Base-by-base conservation (phyloP, 1,140 invertebrate genomes). In the Homalodisca vitripennis region DNA sequence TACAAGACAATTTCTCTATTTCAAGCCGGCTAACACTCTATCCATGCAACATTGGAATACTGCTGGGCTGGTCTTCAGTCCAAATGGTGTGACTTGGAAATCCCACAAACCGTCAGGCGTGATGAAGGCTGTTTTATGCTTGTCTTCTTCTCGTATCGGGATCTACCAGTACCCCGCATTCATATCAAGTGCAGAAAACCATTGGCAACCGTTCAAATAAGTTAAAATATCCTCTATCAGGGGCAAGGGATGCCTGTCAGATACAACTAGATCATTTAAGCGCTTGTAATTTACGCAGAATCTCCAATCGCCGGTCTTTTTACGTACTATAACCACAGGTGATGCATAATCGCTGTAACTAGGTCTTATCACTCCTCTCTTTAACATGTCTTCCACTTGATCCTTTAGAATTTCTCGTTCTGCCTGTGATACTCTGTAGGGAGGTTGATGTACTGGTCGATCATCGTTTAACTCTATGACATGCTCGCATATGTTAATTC, bases 251-350 rank as follows among this genome's bases (percentile, higher is more conserved):
- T 75, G 73, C 0, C 73, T 60, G 24, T 78, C 77, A 14, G 72
- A 69, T 13, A 71, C 72, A 0, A 79, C 83, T 0, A 80, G 70
- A 0, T 67, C 34, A 70, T 86, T 86, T 0, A 86, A 32, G 51
- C 55, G 22, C 3, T 80, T 53, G 65, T 77, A 83, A 72, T 84
- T 81, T 0, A 84, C 70, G 67, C 82, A 84, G 63, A 84, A 82
- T n/a, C 83, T 62, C 0, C 72, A 70, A 0, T 71, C 71, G 0
- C 77, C 78, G 68, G 85, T 80, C 46, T 82, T 82, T 68, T 88
- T 88, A 70, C 77, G 74, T 0, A 85, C 79, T 14, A 85, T 60
- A 0, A 86, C 78, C 0, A 83, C 71, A 0, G 82, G 84, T 0
- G 78, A 77, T 10, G 77, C 73, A 79, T 82, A 87, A 0, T 79